Conservation (phyloP, 2,888 invertebrate genomes). For the Parochlus steinenii region DNA sequence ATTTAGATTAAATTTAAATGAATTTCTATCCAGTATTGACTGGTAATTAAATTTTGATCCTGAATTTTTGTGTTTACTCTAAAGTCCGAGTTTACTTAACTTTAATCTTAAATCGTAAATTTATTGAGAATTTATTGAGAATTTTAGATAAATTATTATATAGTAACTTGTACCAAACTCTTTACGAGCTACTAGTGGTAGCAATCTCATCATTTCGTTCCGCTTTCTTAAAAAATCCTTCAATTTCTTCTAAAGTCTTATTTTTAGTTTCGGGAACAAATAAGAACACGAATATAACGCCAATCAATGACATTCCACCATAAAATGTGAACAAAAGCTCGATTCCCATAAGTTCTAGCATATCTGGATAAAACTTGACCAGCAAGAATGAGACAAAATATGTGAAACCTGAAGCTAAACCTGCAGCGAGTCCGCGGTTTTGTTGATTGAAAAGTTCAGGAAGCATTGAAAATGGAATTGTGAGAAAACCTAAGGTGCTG, state of each 20-base stretch:
- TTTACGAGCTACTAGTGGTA: too few relatives aligned
- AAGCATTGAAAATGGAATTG: conserved; percentile 58
- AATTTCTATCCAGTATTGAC: too few relatives aligned
- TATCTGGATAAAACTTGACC: conserved; percentile 46
- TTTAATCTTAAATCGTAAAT: too few relatives aligned
- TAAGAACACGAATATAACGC: conserved; percentile 39
- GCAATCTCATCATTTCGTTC: too few relatives aligned
- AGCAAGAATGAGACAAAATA: conserved; percentile 46
- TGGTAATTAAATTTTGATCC: too few relatives aligned
- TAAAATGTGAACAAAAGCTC: conserved; percentile 46
- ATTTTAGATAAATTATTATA: too few relatives aligned
- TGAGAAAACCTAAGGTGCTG: conserved; percentile 42
- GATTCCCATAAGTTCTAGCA: conserved; percentile 39
- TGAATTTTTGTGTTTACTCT: too few relatives aligned
- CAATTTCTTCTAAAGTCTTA: conserved; percentile 49
- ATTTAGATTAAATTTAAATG: too few relatives aligned
- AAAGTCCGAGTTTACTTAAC: too few relatives aligned
- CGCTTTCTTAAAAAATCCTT: conserved; percentile 29
- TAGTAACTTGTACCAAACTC: too few relatives aligned
- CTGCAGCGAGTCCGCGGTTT: conserved; percentile 46
- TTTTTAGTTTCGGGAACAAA: conserved; percentile 53
- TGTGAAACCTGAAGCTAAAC: conserved; percentile 45
- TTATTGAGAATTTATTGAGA: too few relatives aligned
- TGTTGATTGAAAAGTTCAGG: conserved; percentile 52
- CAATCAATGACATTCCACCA: conserved; percentile 38